Evolutionary conservation across 2,113 vertebrate species (phyloP), one percentile per base, ranked within the genome.

Genomic region (Pteropus alecto): DNA sequence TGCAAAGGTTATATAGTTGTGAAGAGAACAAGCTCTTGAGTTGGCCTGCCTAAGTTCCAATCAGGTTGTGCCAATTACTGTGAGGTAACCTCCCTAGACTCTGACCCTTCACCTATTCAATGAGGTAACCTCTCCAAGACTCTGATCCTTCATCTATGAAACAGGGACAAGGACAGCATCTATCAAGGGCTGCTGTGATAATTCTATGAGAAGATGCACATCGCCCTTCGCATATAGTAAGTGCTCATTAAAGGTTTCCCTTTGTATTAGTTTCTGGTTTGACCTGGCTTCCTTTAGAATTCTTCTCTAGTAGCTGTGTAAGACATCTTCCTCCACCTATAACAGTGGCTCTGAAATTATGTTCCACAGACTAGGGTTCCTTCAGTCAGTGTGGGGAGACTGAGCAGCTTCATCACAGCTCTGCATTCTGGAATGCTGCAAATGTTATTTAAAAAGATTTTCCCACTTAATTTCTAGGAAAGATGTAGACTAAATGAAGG

Each of bases 221-320:
- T 3, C 11, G 33, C 65, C 10, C 21, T 3, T 2, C 2, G 70
- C 74, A 14, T 48, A 58, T 0, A 38, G 73, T 2, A 70, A 41
- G 78, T 30, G 68, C 46, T 48, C 58, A 60, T 2, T 13, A 16
- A 60, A n/a, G 19, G n/a, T 0, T 35, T 26, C 38, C 48, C 67
- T 67, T 28, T 24, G 19, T 38, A 5, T 28, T 19, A 2, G 33
- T 11, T 54, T 68, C 51, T 24, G 33, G 41, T 48, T 63, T 76
- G 51, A 2, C n/a, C 33, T 3, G 3, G n/a, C 38, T 48, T 95
- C 26, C 89, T 56, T 10, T 51, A 24, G 48, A 8, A 26, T 21
- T 16, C 21, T 26, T 38, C 51, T 85, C 58, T 2, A 38, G 63
- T 51, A 87, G 92, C 54, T 7, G 5, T n/a, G 6, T 8, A 5